Evolutionary conservation across 1,140 invertebrate genomes (phyloP).

Genomic region (Paralvinella palmiformis): DNA sequence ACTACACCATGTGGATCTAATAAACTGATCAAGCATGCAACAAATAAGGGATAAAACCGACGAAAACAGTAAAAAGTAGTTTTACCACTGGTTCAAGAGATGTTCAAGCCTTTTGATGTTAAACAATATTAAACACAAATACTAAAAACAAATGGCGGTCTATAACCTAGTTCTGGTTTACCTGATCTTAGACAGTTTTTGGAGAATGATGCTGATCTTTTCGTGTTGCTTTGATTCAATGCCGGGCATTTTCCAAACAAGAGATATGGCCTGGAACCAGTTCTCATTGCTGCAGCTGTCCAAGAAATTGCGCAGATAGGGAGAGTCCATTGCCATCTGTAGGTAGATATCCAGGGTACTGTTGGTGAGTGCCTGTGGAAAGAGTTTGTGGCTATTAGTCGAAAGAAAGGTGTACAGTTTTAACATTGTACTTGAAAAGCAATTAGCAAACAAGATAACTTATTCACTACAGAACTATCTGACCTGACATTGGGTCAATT

Average conservation of each 20-base stretch:
- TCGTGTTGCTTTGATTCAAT: slow-evolving; percentile 41
- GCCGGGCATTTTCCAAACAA: slow-evolving; percentile 40
- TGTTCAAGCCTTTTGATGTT: too few species aligned
- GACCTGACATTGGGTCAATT: too few species aligned
- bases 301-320: slow-evolving; percentile 37
- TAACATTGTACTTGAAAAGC: too few species aligned
- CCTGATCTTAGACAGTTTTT: slow-evolving; percentile 48
- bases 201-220: slow-evolving; percentile 46
- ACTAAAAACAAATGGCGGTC: background rate
- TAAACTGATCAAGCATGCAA: too few species aligned
- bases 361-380: slow-evolving; percentile 18
- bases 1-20: too few species aligned
- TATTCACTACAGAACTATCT: too few species aligned
- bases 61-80: too few species aligned
- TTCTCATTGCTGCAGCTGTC: slow-evolving; percentile 44
- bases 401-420: too few species aligned
- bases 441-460: too few species aligned
- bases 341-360: slow-evolving; percentile 43
- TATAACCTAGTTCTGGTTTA: slow-evolving; percentile 23
- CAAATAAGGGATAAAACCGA: too few species aligned
- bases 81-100: too few species aligned
- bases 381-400: background rate
- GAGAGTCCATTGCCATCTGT: slow-evolving; percentile 45
- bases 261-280: slow-evolving; percentile 44
- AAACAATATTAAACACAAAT: too few species aligned